phyloP scores from a whole-genome alignment of 1,140 invertebrate genomes.

The Drosophila leontia region DNA sequence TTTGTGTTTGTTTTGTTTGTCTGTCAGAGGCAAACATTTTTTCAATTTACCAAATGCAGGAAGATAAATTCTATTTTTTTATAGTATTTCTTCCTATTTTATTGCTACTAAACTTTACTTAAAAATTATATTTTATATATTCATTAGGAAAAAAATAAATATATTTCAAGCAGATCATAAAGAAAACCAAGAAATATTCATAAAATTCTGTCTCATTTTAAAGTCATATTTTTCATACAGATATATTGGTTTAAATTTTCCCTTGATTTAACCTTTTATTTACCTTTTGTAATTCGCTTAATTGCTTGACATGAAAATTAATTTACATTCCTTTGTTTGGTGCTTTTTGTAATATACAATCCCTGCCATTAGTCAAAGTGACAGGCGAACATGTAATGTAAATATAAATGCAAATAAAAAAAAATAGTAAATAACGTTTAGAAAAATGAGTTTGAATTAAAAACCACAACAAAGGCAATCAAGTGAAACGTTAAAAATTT shows the following conservation, averaged over 20 bases:
- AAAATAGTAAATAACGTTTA: background rate
- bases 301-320: constrained; percentile 46
- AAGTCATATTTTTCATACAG: too few species aligned
- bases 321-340: background rate
- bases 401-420: constrained; percentile 12
- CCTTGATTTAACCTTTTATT: too few species aligned
- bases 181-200: too few species aligned
- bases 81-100: background rate
- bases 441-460: constrained; percentile 3
- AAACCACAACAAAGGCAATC: background rate
- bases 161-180: too few species aligned
- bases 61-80: background rate
- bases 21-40: constrained; percentile 12
- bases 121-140: too few species aligned
- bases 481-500: background rate
- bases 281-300: constrained; percentile 43
- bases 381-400: background rate
- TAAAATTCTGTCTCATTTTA: too few species aligned
- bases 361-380: constrained; percentile 50
- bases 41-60: constrained; percentile 50
- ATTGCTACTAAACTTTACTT: too few species aligned
- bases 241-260: too few species aligned
- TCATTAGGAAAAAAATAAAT: too few species aligned
- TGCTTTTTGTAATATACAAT: constrained; percentile 4
- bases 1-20: background rate